Evolutionary conservation across 1,140 invertebrate species (phyloP), one percentile per base, ranked within the genome.

Genomic region (Drosophila sturtevanti): DNA sequence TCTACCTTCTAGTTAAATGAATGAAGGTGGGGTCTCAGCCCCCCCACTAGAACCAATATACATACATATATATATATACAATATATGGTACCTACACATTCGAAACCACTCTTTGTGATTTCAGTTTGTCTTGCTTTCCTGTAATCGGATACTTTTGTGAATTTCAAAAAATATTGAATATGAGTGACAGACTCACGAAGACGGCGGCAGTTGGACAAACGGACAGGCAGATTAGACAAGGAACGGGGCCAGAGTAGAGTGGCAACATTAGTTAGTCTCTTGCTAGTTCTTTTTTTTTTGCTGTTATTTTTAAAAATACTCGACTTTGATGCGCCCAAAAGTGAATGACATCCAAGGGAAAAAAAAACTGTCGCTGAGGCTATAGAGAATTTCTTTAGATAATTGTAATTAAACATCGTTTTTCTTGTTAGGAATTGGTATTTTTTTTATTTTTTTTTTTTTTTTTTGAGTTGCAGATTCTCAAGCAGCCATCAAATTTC

Each of bases 81-180:
- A n/a, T 54, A 24, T 24, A n/a, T 27, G 41, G 41, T 48, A 48
- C 66, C 24, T 51, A 54, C 27, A 35, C 41, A 55, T 48, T 48
- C 16, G 41, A 87, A 87, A 87, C 84, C 84, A 87, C 75, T 82
- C 82, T 89, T 87, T 87, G 82, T 87, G 82, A 87, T 87, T 87
- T 87, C 84, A 87, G 85, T 89, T 82, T 89, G 85, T 79, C 79
- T 89, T 69, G 80, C 80, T 90, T 90, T 90, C 87, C 87, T 90
- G 87, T 90, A 81, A 90, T 82, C 60, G 68, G 87, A 90, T 90
- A 90, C 87, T 90, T 90, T 89, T 89, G 85, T 87, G 85, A 86
- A 90, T 87, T 90, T 72, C 34, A 77, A 79, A 71, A 90, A 90
- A 87, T 82, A 89, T 86, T 81, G 80, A 90, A 90, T 90, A 81